Evolutionary conservation across 2,113 vertebrate species (phyloP).

Genomic region (Pterocles orientalis): DNA sequence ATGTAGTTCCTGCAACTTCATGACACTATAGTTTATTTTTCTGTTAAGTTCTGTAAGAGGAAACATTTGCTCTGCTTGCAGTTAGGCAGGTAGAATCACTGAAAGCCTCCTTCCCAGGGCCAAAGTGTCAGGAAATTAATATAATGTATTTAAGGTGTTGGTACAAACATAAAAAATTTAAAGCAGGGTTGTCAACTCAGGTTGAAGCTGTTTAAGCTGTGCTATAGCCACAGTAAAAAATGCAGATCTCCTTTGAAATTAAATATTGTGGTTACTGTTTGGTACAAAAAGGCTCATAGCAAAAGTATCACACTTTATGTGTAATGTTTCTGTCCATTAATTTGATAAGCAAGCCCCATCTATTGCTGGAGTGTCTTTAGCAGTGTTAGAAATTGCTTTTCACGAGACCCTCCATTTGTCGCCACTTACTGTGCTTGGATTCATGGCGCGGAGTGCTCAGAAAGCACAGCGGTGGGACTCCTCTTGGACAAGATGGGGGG

Average conservation of each 20-base stretch:
- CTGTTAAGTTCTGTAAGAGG: background rate
- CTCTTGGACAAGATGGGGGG: fast-evolving
- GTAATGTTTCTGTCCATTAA: background rate
- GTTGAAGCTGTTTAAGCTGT: background rate
- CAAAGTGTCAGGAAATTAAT: background rate
- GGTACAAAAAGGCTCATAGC: background rate
- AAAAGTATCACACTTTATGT: background rate
- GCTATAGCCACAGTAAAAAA: background rate
- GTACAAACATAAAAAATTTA: background rate
- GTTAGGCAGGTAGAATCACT: background rate
- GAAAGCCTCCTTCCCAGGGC: background rate
- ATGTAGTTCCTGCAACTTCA: background rate
- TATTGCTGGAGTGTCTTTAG: background rate
- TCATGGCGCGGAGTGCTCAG: fast-evolving
- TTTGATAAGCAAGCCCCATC: background rate
- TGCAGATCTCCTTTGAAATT: background rate
- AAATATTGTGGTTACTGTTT: background rate
- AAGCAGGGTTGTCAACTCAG: background rate
- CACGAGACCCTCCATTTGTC: background rate
- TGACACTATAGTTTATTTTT: background rate
- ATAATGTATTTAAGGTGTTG: background rate
- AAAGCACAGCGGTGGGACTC: fast-evolving
- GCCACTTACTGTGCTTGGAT: fast-evolving
- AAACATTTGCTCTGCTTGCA: background rate
- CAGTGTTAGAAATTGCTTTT: background rate